These are phyloP conservation scores for Ornithoptera alexandrae DNA, from an alignment of 2,888 invertebrate species.

Conservation along the genomic window DNA sequence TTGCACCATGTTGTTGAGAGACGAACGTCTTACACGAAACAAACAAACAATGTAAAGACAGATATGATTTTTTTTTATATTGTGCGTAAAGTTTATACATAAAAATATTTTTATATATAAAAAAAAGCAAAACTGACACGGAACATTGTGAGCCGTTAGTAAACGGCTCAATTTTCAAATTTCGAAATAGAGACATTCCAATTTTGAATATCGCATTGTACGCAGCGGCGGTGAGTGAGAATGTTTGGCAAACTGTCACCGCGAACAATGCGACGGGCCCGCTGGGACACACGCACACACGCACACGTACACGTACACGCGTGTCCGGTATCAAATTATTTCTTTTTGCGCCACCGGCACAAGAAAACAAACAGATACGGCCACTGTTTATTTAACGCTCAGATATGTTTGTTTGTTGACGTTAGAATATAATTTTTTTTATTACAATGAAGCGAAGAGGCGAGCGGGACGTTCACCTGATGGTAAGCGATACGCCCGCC, in stretches of 20 bases:
- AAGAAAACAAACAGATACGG: constrained; percentile 46
- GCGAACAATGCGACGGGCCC: constrained; percentile 52
- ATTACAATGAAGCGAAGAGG: too few relatives aligned
- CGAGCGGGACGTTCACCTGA: too few relatives aligned
- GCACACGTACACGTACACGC: constrained; percentile 36
- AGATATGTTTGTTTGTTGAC: constrained; percentile 51
- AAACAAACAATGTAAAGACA: too few relatives aligned
- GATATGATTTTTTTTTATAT: too few relatives aligned
- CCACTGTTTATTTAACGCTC: constrained; percentile 21
- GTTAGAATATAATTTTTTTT: not conserved
- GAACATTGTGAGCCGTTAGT: constrained; percentile 10
- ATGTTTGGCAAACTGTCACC: constrained; percentile 66
- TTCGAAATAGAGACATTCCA: constrained; percentile 58
- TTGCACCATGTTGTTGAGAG: too few relatives aligned
- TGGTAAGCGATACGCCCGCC: too few relatives aligned
- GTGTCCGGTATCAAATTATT: constrained; percentile 61
- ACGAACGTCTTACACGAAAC: too few relatives aligned
- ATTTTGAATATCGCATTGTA: constrained; percentile 49
- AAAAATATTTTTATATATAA: too few relatives aligned
- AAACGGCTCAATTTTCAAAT: constrained; percentile 32
- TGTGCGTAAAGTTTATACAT: too few relatives aligned
- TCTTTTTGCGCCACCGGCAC: constrained; percentile 38
- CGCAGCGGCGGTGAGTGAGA: constrained; percentile 37
- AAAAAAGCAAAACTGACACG: not conserved
- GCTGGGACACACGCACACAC: constrained; percentile 42